Conservation (phyloP, 1,140 invertebrate species). For the Plectrocnemia conspersa region DNA sequence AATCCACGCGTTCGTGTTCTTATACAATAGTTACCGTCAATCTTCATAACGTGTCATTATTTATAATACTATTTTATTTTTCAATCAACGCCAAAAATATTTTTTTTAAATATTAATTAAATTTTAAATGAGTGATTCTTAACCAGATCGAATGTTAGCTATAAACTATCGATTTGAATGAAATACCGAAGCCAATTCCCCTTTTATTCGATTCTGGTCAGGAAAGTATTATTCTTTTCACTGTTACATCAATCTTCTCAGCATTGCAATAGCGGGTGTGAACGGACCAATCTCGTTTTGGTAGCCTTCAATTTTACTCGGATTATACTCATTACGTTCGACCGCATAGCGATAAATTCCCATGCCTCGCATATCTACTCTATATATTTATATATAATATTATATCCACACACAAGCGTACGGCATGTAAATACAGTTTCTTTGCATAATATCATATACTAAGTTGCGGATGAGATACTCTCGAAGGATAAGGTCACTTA, state of each 20-base stretch:
- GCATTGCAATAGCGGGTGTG: not conserved
- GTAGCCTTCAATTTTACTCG: not conserved
- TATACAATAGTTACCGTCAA: too few relatives aligned
- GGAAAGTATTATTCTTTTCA: not conserved
- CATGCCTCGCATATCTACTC: too few relatives aligned
- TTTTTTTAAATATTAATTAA: not conserved
- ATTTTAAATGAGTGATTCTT: not conserved
- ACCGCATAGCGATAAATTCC: not conserved
- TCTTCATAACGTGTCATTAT: not conserved
- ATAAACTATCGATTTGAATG: not conserved
- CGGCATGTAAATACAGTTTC: too few relatives aligned
- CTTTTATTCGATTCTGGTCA: not conserved
- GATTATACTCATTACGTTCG: not conserved
- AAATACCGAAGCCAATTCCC: not conserved
- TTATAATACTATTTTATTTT: not conserved
- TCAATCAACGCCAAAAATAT: not conserved
- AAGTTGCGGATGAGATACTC: not conserved
- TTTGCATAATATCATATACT: conserved; percentile 7
- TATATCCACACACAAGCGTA: too few relatives aligned
- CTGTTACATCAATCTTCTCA: too few relatives aligned
- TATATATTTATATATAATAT: too few relatives aligned
- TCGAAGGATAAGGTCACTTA: conserved; percentile 1
- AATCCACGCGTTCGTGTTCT: too few relatives aligned
- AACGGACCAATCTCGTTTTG: not conserved
- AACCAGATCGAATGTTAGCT: not conserved